phyloP scores from a whole-genome alignment of 2,113 vertebrate species.

The Bagarius yarrelli region DNA sequence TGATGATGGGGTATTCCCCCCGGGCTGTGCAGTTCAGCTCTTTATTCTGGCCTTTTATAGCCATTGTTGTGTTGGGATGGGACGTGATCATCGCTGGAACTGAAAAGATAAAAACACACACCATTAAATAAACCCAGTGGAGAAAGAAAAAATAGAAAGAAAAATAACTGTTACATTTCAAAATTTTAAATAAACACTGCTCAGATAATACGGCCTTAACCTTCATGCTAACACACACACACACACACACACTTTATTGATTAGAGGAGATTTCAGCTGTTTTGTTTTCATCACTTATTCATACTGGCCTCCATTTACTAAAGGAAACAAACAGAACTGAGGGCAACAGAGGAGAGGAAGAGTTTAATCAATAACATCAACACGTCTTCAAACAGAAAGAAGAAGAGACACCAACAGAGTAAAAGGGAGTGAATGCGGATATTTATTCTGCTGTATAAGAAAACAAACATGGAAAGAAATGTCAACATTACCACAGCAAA shows the following conservation, averaged over 20 bases:
- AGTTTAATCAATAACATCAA: conserved; percentile 78
- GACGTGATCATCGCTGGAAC: conserved; percentile 98
- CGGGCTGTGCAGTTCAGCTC: conserved; percentile 95
- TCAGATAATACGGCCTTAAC: conserved; percentile 35
- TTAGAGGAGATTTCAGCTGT: conserved; percentile 69
- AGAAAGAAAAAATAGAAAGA: conserved; percentile 50
- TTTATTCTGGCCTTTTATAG: conserved; percentile 94
- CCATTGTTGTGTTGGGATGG: conserved; percentile 97
- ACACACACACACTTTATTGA: conserved; percentile 62
- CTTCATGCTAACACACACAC: conserved; percentile 49
- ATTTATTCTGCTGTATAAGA: neutral
- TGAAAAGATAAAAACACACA: conserved; percentile 57
- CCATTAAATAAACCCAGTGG: conserved; percentile 12
- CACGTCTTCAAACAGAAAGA: conserved; percentile 45
- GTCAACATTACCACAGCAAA: neutral
- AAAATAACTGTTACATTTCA: conserved; percentile 31
- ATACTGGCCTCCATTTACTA: conserved; percentile 65
- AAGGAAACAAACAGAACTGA: conserved; percentile 73
- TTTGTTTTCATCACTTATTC: conserved; percentile 82
- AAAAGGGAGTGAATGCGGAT: neutral
- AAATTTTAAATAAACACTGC: neutral
- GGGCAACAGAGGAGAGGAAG: conserved; percentile 73
- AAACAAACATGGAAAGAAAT: neutral
- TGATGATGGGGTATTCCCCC: conserved; percentile 95
- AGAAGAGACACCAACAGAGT: conserved; percentile 44